These are phyloP conservation scores for Platycnemis pennipes DNA, from an alignment of 2,888 invertebrate species.

Conservation along the genomic window DNA sequence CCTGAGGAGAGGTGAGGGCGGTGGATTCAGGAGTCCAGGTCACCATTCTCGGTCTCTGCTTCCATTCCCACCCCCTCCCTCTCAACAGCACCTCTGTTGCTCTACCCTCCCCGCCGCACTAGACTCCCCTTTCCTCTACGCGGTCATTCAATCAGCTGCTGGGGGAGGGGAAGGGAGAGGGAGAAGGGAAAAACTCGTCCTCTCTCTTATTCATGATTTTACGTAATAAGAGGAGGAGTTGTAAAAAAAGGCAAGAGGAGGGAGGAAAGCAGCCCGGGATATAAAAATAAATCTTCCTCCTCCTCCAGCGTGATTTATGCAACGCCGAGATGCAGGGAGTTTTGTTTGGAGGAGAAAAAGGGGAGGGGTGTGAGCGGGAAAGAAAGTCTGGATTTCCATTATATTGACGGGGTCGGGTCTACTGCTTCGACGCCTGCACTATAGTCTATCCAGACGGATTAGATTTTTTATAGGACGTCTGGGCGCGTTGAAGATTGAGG, in stretches of 20 bases:
- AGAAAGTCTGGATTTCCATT: conserved; percentile 46
- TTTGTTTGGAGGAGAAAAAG: neutral
- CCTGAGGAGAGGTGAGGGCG: neutral
- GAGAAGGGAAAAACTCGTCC: neutral
- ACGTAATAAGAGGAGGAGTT: conserved; percentile 55
- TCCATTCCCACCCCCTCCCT: neutral
- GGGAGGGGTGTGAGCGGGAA: neutral
- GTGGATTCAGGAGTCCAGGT: conserved; percentile 11
- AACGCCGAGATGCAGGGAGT: conserved; percentile 11
- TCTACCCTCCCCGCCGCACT: neutral
- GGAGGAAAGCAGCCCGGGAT: neutral
- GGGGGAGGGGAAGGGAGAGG: neutral
- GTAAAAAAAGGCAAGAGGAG: neutral
- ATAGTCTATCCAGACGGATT: conserved; percentile 11
- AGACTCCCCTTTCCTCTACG: neutral
- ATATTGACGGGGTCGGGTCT: conserved; percentile 17
- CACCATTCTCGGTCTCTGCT: neutral
- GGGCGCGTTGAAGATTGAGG: conserved; percentile 21
- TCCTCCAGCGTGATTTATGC: conserved; percentile 45
- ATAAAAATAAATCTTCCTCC: conserved; percentile 53
- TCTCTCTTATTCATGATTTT: conserved; percentile 62
- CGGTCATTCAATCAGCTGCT: conserved; percentile 61
- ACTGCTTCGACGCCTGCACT: conserved; percentile 39
- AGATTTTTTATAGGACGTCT: conserved; percentile 36
- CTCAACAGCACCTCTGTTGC: neutral